These are phyloP conservation scores for Drosophila sproati DNA, from an alignment of 1,140 invertebrate species.

Conservation along the genomic window DNA sequence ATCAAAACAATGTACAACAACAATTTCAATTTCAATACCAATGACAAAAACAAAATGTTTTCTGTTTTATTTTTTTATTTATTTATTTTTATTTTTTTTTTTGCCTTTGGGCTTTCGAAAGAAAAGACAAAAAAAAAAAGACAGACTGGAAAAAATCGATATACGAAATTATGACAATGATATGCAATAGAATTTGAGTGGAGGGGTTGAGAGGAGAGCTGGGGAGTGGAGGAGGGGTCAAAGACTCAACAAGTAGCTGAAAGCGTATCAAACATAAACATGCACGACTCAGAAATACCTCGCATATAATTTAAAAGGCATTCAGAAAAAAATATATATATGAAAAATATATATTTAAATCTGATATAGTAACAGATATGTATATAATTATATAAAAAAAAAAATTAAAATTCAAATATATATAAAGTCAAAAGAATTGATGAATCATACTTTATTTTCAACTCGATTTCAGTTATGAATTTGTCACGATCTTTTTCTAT, in stretches of 20 bases:
- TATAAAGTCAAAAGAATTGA: not conserved
- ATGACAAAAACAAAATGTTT: conserved; percentile 1
- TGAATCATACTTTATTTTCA: too few relatives aligned
- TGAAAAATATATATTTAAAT: too few relatives aligned
- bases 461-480: too few relatives aligned
- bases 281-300: not conserved
- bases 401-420: not conserved
- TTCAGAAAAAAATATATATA: too few relatives aligned
- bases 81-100: not conserved
- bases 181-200: conserved; percentile 4
- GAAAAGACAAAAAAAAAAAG: conserved; percentile 10
- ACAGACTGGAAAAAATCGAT: conserved; percentile 1
- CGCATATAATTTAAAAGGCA: too few relatives aligned
- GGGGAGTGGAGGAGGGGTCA: not conserved
- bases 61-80: not conserved
- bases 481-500: too few relatives aligned
- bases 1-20: conserved; percentile 43
- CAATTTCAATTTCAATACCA: not conserved
- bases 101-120: not conserved
- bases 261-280: not conserved
- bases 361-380: too few relatives aligned
- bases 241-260: conserved; percentile 15
- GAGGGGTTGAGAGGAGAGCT: not conserved
- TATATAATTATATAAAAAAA: not conserved
- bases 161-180: conserved; percentile 31